Base-by-base conservation (phyloP, 35 echinoderm and acorn worm species). In the Nesometra sesokonis region DNA sequence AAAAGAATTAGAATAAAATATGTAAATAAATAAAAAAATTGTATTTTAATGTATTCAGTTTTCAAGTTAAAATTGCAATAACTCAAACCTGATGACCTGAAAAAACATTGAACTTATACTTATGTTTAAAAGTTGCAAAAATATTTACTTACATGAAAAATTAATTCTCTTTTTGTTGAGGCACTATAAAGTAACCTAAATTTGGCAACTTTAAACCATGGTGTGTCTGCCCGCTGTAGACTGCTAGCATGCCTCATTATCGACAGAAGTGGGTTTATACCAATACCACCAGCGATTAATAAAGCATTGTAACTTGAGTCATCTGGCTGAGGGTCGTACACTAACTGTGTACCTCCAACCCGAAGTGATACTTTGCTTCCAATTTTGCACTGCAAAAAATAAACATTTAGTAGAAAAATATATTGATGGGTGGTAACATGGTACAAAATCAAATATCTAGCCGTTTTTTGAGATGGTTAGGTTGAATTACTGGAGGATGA, bases 271-370 rank as follows among this genome's bases (percentile, higher is more conserved):
- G 96, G 96, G 77, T 99, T 99, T 80, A 99, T 99, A 11, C 96
- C 96, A 35, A 99, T 93, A 29, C 96, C 96, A 19, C 96, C 96
- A 57, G 92, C 92, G 79, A 99, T 91, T 30, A 99, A 90, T 86
- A 99, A 88, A 37, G 94, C 32, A 46, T 99, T 88, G 39, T 87
- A 82, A 8, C 38, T 82, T 31, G 92, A 87, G 35, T 93, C 93
- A 67, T 83, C 67, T 17, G 92, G 84, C 80, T 91, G 47, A 0
- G 96, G 96, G 83, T 94, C 90, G 84, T 90, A 94, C 77, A 91
- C 67, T 3, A 99, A 80, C 43, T 93, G 88, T 36, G 94, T 93
- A n/a, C 96, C 96, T 30, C 96, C 96, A 23, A 91, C 93, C 36
- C 96, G 81, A 8, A 99, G 46, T 0, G 80, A 47, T 29, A 99